Conservation (phyloP, 2,888 invertebrate species). For the Odontocerum albicorne region DNA sequence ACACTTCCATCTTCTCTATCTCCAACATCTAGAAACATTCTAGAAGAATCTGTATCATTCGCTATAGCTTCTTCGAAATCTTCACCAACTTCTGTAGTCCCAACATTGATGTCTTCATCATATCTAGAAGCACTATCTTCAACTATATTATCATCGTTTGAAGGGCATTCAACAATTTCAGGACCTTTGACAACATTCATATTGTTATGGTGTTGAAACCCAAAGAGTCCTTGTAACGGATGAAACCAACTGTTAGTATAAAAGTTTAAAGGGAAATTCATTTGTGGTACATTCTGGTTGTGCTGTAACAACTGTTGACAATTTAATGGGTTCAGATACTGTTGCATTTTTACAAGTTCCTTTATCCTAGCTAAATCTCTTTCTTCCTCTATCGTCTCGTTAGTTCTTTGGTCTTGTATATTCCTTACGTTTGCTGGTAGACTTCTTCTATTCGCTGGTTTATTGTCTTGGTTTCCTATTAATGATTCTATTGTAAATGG, state of each 20-base stretch:
- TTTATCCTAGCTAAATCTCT: conserved; percentile 49
- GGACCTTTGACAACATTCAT: not conserved
- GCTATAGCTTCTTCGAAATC: conserved; percentile 47
- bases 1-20: conserved; percentile 31
- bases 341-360: conserved; percentile 51
- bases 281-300: conserved; percentile 45
- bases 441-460: conserved; percentile 14
- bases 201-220: conserved; percentile 22
- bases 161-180: conserved; percentile 1
- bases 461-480: conserved; percentile 46
- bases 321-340: conserved; percentile 46
- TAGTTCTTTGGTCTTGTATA: conserved; percentile 1
- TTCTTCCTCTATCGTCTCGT: conserved; percentile 10
- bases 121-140: conserved; percentile 9
- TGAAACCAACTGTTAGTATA: conserved; percentile 55
- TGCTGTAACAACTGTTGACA: conserved; percentile 44
- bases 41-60: conserved; percentile 12
- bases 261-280: conserved; percentile 51
- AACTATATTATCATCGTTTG: conserved; percentile 6
- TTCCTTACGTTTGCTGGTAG: conserved; percentile 21
- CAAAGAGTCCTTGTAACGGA: conserved; percentile 45
- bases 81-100: conserved; percentile 45
- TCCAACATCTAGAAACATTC: conserved; percentile 13
- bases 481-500: conserved; percentile 66
- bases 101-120: conserved; percentile 45